phyloP scores from a whole-genome alignment of 2,888 invertebrate species.

The Agrotis segetum region DNA sequence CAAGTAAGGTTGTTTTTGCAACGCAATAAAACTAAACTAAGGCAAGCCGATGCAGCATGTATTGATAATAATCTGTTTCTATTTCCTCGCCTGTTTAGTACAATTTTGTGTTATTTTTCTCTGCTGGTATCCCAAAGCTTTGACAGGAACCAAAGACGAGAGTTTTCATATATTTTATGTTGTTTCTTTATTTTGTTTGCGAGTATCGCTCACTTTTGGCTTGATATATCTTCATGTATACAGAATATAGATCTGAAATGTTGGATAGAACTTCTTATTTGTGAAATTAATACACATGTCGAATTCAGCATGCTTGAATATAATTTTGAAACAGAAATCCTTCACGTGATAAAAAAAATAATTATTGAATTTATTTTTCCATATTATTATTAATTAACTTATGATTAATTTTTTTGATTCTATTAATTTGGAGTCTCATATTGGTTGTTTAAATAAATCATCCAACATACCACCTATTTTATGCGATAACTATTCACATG shows the following conservation, averaged over 20 bases:
- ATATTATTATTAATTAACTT: neutral
- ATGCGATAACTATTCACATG: neutral
- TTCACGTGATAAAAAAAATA: too few relatives aligned
- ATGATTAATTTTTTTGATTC: neutral
- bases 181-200: slow-evolving; percentile 67
- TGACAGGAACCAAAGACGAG: slow-evolving; percentile 83
- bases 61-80: slow-evolving; percentile 56
- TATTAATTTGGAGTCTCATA: too few relatives aligned
- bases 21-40: slow-evolving; percentile 73
- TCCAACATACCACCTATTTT: neutral
- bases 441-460: neutral
- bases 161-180: slow-evolving; percentile 74
- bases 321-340: neutral
- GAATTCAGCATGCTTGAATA: neutral
- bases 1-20: slow-evolving; percentile 71
- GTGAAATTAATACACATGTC: slow-evolving; percentile 60
- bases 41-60: slow-evolving; percentile 63
- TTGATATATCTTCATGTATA: slow-evolving; percentile 68
- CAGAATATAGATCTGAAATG: slow-evolving; percentile 66
- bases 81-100: slow-evolving; percentile 81
- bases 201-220: slow-evolving; percentile 75
- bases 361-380: neutral
- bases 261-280: slow-evolving; percentile 57
- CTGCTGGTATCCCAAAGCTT: slow-evolving; percentile 77
- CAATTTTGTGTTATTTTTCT: slow-evolving; percentile 74